Evolutionary conservation across 2,113 vertebrate genomes (phyloP), one percentile per base, ranked within the genome.

Genomic region (Spea bombifrons): DNA sequence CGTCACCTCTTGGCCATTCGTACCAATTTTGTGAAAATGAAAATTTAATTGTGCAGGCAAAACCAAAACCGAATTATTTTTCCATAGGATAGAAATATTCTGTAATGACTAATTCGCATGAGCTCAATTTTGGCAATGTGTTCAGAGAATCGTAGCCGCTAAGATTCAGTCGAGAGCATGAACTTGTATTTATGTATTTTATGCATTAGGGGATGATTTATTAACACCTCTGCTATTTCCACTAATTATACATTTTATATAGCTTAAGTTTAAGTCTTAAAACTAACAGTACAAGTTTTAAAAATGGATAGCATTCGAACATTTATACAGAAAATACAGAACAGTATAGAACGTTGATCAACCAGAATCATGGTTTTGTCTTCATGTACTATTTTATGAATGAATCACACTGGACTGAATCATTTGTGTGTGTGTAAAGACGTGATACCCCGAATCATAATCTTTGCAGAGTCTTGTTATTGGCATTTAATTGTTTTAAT

Each of bases 41-140:
- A 89, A 87, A 90, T 91, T 92, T 92, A 92, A 91, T 92, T 89
- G 89, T 63, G 81, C 85, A 88, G 88, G 87, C 86, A 86, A 90
- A 90, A 86, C 83, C 86, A 83, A 87, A 88, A 89, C 84, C 52
- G 55, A 86, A 83, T 81, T 82, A 86, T 79, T 86, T 88, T 92
- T 87, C 86, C 87, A 88, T 87, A 88, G 87, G 87, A 86, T 84
- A 84, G 86, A 89, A 90, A 89, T 84, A 88, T 88, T 90, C 86
- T 49, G n/a, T 89, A 89, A 89, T 85, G 87, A 90, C 87, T 93
- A 91, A 88, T 81, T 86, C 88, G 90, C 87, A 86, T 87, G 89
- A 88, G 88, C 75, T 81, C 83, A 88, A 71, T 66, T 82, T 83
- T 91, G 88, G 89, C 89, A 83, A 85, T 13, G 78, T 3, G 85